Evolutionary conservation across 2,113 vertebrate species (phyloP), one percentile per base, ranked within the genome.

Genomic region (Hemiscyllium ocellatum): DNA sequence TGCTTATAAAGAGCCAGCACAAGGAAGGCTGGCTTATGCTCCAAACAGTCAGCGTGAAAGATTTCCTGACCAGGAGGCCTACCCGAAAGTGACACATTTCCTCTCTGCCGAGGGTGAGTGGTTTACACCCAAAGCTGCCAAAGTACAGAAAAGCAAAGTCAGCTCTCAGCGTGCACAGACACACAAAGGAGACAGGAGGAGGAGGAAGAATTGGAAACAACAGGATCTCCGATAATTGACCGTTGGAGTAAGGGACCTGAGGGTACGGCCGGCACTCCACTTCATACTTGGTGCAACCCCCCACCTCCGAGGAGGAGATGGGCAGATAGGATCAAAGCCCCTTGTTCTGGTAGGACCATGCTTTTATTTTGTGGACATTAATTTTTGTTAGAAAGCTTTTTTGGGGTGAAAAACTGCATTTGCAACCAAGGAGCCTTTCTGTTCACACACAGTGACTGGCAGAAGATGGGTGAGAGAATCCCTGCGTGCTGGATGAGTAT

Each of bases 41-140:
- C 3, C 33, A 6, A 93, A 93, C 89, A 93, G 37, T 22, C 56
- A 66, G 33, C 37, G 17, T 1, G 0, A 93, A 61, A 22, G 89
- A 93, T 93, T 93, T 65, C 89, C 89, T 93, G 56, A 33, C 89
- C n/a, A 1, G 56, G 56, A 4, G 15, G 26, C 61, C 89, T 66
- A n/a, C 33, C 15, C 89, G 17, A n/a, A 6, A 93, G 89, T 93
- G 89, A 93, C 89, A 93, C 89, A 66, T 66, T 93, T 93, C 89
- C 89, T 93, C 61, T 66, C 8, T 22, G 61, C 17, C 61, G 19
- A 76, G 61, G 61, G 15, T 66, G 87, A 61, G 12, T 93, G 61
- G 89, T 12, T 61, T 10, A n/a, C 52, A 61, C 87, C 4, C 22
- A 29, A 66, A n/a, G 89, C 89, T 66, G 89, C 89, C 87, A 90